A percentile compares a stretch with the other conserved stretches of the same genome.
Conservation (phyloP, 2,888 invertebrate genomes). For the Cosmia trapezina region DNA sequence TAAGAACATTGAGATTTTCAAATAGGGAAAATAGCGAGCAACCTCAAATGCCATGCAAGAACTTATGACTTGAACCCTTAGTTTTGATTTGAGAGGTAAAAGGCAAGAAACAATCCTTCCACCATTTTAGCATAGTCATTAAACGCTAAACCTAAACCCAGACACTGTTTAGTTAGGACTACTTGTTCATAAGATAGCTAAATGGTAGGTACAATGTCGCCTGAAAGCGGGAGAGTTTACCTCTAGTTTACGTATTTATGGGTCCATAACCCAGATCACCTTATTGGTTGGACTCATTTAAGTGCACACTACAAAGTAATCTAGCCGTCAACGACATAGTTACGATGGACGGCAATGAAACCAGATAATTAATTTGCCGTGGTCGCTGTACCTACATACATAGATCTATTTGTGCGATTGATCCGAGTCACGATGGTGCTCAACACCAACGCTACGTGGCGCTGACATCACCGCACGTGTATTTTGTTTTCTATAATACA, state of each 20-base stretch:
- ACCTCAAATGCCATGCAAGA: not conserved
- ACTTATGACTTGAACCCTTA: not conserved
- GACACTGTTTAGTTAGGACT: conserved; percentile 15
- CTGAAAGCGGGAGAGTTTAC: conserved; percentile 32
- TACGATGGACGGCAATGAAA: conserved; percentile 61
- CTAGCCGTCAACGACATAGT: conserved; percentile 41
- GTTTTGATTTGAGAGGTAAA: not conserved
- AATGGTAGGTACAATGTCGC: conserved; percentile 12
- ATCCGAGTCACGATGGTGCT: conserved; percentile 33
- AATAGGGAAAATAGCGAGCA: not conserved
- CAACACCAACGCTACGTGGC: conserved; percentile 53
- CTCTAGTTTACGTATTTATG: conserved; percentile 42
- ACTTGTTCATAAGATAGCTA: conserved; percentile 14
- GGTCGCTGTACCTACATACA: conserved; percentile 15
- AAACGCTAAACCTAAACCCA: not conserved
- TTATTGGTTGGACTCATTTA: conserved; percentile 51
- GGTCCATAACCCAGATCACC: conserved; percentile 53
- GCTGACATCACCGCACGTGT: conserved; percentile 55
- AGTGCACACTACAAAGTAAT: conserved; percentile 50
- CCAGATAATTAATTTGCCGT: conserved; percentile 62
- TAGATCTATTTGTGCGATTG: conserved; percentile 19
- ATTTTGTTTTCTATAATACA: conserved; percentile 36
- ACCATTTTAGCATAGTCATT: conserved; percentile 1
- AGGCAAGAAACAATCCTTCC: not conserved
- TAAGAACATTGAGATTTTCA: not conserved